phyloP scores from a whole-genome alignment of 1,140 invertebrate genomes.

The Melipona quadrifasciata region DNA sequence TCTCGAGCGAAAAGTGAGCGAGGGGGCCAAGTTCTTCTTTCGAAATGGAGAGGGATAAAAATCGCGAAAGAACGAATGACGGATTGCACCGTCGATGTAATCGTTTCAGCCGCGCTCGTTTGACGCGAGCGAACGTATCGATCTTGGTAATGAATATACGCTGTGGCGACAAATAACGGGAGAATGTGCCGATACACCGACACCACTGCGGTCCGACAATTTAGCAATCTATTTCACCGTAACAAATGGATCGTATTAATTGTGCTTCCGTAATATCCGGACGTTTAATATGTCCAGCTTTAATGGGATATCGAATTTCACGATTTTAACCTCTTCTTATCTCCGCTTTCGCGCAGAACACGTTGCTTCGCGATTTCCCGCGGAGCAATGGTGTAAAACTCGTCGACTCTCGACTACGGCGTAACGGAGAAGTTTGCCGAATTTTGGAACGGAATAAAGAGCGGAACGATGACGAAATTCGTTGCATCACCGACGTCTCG shows the following conservation, averaged over 20 bases:
- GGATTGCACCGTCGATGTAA: background rate
- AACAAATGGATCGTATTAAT: constrained; percentile 13
- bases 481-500: constrained; percentile 14
- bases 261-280: background rate
- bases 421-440: background rate
- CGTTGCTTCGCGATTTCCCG: background rate
- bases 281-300: background rate
- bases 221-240: background rate
- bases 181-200: constrained; percentile 40
- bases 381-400: too few relatives aligned
- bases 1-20: background rate
- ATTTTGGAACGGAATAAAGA: background rate
- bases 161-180: background rate
- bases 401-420: too few relatives aligned
- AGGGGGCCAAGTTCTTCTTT: background rate
- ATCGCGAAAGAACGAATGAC: background rate
- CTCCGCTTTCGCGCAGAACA: background rate
- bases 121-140: background rate
- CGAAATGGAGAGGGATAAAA: background rate
- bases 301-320: background rate
- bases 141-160: constrained; percentile 1
- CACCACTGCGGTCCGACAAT: background rate
- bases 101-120: background rate
- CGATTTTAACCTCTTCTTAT: background rate
- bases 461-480: too few relatives aligned